Evolutionary conservation across 2,113 vertebrate species (phyloP), one percentile per base, ranked within the genome.

Genomic region (Pampusana beccarii): DNA sequence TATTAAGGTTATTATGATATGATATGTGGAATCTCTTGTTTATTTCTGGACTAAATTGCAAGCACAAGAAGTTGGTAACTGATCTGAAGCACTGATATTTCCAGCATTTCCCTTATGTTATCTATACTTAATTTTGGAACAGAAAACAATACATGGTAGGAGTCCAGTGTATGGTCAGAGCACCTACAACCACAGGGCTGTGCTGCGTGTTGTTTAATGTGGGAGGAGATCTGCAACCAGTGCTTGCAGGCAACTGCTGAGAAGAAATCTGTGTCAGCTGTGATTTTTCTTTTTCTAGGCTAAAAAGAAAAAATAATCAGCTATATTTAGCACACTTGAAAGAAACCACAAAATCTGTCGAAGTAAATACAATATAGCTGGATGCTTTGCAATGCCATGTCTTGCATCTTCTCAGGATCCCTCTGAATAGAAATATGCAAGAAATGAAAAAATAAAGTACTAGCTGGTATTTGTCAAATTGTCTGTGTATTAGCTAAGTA

Each of bases 231-330:
- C 51, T 53, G 60, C 80, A 94, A 83, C 61, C 69, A 56, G 42
- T 25, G 80, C 91, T 81, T 66, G 72, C 70, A 92, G 93, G 80
- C 69, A 34, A 85, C 80, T 74, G 91, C 95, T 81, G 73, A 46
- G 85, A 92, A 87, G 73, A 94, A 95, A 97, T 85, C 83, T 92
- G 88, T 97, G 91, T 97, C 97, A 95, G 86, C 93, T 93, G 82
- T 69, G 80, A 73, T 95, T 86, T 40, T 82, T 81, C 65, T 81
- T 90, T 84, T 85, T 86, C 61, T 65, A 54, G 80, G 70, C 85
- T 83, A n/a, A 80, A 29, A 93, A 93, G 92, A 88, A 86, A 46
- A 97, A 96, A 89, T 85, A 87, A 89, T 94, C 48, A 28, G 29
- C 90, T 93, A 94, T 94, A 91, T 96, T 93, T 96, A 97, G 92